Percentiles rank a stretch among this genome's conserved stretches.
Conservation (phyloP, 2,888 invertebrate species). For the Pristionchus entomophagus region DNA sequence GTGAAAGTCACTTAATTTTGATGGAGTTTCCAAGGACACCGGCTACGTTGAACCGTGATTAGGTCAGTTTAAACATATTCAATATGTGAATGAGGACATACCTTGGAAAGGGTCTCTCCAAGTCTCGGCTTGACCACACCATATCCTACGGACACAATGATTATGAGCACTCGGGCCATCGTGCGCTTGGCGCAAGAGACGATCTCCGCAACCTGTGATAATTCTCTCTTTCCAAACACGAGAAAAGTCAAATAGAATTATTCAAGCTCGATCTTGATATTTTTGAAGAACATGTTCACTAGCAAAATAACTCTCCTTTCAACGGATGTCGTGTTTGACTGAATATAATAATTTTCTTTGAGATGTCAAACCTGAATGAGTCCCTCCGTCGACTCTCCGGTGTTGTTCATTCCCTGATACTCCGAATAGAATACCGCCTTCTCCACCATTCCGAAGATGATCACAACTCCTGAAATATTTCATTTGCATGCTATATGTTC, state of each 20-base stretch:
- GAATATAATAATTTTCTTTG: not conserved
- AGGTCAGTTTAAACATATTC: not conserved
- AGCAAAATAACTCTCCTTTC: too few species aligned
- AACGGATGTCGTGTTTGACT: too few species aligned
- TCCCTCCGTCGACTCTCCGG: slow-evolving; percentile 79
- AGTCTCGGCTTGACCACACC: slow-evolving; percentile 94
- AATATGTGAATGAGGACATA: not conserved
- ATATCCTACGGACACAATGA: slow-evolving; percentile 94
- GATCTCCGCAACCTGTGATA: slow-evolving; percentile 84
- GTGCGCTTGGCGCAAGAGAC: slow-evolving; percentile 92
- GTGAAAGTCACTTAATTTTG: too few species aligned
- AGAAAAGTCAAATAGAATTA: not conserved
- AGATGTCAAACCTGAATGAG: slow-evolving; percentile 76
- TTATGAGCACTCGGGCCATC: slow-evolving; percentile 91
- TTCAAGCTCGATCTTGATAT: too few species aligned
- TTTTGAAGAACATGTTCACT: too few species aligned
- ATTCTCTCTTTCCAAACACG: not conserved
- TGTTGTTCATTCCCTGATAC: slow-evolving; percentile 85
- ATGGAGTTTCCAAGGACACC: too few species aligned
- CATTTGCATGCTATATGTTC: not conserved
- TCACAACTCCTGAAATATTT: slow-evolving; percentile 70
- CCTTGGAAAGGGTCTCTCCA: slow-evolving; percentile 88
- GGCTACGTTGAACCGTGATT: not conserved
- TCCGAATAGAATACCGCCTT: slow-evolving; percentile 91
- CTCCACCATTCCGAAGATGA: slow-evolving; percentile 79